Conservation (phyloP, 2,888 invertebrate species). For the Thalpophila matura region DNA sequence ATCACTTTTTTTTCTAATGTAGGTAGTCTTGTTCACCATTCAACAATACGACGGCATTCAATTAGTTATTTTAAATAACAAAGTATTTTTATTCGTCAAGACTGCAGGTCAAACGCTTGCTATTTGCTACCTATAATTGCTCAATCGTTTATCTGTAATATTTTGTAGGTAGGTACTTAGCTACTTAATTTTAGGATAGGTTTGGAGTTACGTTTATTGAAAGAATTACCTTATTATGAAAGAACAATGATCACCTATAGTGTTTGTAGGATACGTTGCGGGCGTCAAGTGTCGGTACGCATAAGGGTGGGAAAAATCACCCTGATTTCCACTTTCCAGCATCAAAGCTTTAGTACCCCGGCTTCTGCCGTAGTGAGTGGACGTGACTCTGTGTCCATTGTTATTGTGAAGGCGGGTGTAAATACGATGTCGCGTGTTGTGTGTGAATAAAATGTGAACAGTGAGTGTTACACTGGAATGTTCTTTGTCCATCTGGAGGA, state of each 20-base stretch:
- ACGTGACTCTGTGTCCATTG: constrained; percentile 70
- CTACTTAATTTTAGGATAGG: no score
- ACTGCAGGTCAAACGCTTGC: no score
- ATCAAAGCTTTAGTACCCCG: constrained; percentile 79
- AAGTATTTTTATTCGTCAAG: no score
- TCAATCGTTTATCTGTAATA: no score
- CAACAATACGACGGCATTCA: no score
- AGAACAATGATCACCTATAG: constrained; percentile 58
- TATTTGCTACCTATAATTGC: no score
- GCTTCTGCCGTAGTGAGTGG: constrained; percentile 77
- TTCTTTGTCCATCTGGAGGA: constrained; percentile 63
- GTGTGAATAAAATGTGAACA: constrained; percentile 74
- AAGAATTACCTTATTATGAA: no score
- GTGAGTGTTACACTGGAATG: constrained; percentile 72
- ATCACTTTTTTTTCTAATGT: no score
- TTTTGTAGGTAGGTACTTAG: no score
- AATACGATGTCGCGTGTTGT: constrained; percentile 82
- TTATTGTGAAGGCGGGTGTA: constrained; percentile 73
- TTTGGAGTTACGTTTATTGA: no score
- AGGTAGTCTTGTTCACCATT: no score
- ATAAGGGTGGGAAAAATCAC: constrained; percentile 70
- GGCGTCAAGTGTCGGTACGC: constrained; percentile 64
- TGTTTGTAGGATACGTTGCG: constrained; percentile 60
- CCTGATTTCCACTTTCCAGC: constrained; percentile 53
- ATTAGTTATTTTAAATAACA: no score